These are phyloP conservation scores for Brachionus paranguensis DNA, from an alignment of 1,140 invertebrate species.

Conservation along the genomic window DNA sequence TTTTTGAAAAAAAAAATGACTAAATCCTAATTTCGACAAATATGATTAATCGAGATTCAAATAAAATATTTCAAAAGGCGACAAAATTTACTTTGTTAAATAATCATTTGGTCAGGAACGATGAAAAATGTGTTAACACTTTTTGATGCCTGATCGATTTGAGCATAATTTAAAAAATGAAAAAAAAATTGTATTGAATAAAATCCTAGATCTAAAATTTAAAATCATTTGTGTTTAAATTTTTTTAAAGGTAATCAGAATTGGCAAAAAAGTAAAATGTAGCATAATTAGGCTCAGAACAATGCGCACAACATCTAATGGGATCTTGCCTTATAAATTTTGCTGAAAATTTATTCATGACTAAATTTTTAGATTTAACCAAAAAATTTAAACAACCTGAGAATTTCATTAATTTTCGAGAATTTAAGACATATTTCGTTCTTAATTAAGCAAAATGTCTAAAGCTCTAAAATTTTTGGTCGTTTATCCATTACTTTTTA, in stretches of 20 bases:
- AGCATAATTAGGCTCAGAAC: not conserved
- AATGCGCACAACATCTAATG: not conserved
- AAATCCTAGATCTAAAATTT: not conserved
- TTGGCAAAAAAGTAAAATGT: not conserved
- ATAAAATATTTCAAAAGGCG: too few relatives aligned
- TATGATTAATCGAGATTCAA: too few relatives aligned
- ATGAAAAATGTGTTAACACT: not conserved
- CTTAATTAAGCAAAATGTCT: slow-evolving; percentile 3
- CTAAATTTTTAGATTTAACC: not conserved
- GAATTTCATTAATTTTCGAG: not conserved
- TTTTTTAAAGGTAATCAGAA: not conserved
- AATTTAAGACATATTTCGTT: not conserved
- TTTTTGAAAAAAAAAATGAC: too few relatives aligned
- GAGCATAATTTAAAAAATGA: not conserved
- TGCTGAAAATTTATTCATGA: not conserved
- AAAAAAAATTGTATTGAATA: not conserved
- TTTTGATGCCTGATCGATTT: not conserved
- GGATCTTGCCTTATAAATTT: not conserved
- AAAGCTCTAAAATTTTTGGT: slow-evolving; percentile 25
- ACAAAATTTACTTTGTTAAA: too few relatives aligned
- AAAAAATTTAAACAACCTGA: not conserved
- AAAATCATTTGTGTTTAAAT: not conserved
- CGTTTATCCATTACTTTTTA: slow-evolving; percentile 11
- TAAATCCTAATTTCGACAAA: too few relatives aligned
- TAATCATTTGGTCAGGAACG: not conserved